Percentiles rank a stretch among this genome's conserved stretches.
Conservation (phyloP, 2,113 vertebrate species). For the Indri indri region DNA sequence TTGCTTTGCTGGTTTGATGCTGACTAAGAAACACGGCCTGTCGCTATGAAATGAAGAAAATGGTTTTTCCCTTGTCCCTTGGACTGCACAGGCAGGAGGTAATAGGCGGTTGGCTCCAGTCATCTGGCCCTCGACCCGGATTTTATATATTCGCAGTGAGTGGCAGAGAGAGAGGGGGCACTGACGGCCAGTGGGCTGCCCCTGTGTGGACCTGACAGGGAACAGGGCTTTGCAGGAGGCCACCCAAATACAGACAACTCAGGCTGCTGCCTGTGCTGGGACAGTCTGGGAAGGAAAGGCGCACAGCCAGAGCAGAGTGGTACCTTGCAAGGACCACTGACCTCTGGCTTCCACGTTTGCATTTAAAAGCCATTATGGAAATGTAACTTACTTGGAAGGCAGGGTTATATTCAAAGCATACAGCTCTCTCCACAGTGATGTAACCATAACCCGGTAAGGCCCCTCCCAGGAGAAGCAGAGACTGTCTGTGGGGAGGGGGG, state of each 20-base stretch:
- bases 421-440: neutral
- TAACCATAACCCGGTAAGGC: neutral
- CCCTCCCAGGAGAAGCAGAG: neutral
- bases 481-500: neutral
- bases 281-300: neutral
- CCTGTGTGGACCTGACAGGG: neutral
- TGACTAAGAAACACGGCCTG: neutral
- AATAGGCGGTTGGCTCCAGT: neutral
- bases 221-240: neutral
- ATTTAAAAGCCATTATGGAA: slow-evolving; percentile 62
- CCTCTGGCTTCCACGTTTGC: neutral
- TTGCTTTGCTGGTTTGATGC: neutral
- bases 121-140: neutral
- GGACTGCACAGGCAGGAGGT: neutral
- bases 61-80: neutral
- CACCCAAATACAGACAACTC: neutral
- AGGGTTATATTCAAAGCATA: slow-evolving; percentile 28
- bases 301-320: neutral
- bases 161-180: neutral
- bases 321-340: neutral
- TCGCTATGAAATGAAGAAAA: neutral
- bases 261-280: neutral
- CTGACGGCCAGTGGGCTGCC: neutral
- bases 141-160: neutral
- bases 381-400: slow-evolving; percentile 12